Evolutionary conservation across 2,113 vertebrate species (phyloP).

Genomic region (Eclectus roratus): DNA sequence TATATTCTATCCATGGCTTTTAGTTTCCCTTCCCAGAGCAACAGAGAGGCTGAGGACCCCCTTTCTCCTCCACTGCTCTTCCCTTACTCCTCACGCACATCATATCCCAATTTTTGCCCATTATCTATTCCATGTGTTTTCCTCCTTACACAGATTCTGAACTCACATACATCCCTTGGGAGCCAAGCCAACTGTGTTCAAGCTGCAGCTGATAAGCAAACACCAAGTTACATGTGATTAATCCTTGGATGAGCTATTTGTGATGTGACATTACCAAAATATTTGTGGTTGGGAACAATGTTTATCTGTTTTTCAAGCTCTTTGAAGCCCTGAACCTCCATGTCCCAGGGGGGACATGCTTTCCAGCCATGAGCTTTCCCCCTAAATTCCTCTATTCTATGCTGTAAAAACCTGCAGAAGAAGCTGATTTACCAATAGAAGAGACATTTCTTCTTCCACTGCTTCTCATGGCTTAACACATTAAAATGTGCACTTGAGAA

Average conservation of each 20-base stretch:
- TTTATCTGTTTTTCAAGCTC: constrained; percentile 16
- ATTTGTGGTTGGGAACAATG: constrained; percentile 3
- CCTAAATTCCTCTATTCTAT: not conserved
- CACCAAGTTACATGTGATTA: not conserved
- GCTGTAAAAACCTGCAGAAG: not conserved
- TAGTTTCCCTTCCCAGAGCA: not conserved
- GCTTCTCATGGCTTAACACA: not conserved
- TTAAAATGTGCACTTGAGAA: not conserved
- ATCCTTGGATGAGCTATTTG: constrained; percentile 24
- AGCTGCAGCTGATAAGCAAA: constrained; percentile 30
- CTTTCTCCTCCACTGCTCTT: not conserved
- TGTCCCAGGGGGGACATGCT: not conserved
- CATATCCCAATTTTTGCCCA: not conserved
- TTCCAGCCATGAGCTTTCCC: not conserved
- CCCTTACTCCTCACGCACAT: not conserved
- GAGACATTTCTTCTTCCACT: not conserved
- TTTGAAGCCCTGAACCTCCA: not conserved
- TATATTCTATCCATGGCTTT: fast-evolving
- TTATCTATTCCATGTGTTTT: not conserved
- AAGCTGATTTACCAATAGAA: not conserved
- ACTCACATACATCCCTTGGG: not conserved
- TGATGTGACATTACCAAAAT: constrained; percentile 22
- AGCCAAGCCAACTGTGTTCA: fast-evolving
- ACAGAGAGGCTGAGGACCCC: not conserved
- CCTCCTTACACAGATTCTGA: not conserved